These are phyloP conservation scores for Orthosia cruda DNA, from an alignment of 2,888 invertebrate genomes.

Conservation along the genomic window DNA sequence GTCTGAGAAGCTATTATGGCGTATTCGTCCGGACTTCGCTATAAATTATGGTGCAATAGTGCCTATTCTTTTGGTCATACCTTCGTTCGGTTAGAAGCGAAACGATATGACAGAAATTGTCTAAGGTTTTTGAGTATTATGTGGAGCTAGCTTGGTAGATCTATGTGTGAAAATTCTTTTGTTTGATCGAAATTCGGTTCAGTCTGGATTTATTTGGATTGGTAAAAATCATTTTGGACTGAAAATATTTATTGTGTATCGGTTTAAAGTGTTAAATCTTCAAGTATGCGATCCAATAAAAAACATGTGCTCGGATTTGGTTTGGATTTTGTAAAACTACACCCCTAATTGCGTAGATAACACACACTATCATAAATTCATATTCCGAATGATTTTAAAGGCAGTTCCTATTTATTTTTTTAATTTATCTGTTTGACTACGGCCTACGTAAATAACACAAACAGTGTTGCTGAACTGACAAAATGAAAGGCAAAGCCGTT, in stretches of 20 bases:
- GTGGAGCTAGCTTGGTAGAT: not conserved
- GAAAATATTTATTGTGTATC: not conserved
- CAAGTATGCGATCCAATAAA: no score
- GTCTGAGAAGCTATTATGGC: slow-evolving; percentile 90
- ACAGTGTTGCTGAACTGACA: no score
- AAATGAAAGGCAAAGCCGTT: no score
- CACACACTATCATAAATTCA: no score
- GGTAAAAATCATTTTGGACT: not conserved
- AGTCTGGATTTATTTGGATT: not conserved
- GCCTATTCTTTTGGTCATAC: slow-evolving; percentile 86
- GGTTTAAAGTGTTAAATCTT: no score
- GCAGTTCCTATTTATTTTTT: not conserved
- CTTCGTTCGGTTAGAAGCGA: slow-evolving; percentile 79
- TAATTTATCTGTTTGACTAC: no score
- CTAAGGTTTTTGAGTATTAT: slow-evolving; percentile 56
- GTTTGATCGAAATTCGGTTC: not conserved
- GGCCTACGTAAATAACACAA: no score
- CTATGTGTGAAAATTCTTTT: not conserved
- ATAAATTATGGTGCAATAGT: slow-evolving; percentile 91
- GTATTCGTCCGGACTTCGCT: slow-evolving; percentile 84
- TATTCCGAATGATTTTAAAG: not conserved
- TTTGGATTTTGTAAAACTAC: no score
- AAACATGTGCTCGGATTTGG: no score
- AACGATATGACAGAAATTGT: slow-evolving; percentile 83
- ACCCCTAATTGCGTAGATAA: no score